Base-by-base conservation (phyloP, 2,888 invertebrate species). In the Liopterus haemorrhoidalis region DNA sequence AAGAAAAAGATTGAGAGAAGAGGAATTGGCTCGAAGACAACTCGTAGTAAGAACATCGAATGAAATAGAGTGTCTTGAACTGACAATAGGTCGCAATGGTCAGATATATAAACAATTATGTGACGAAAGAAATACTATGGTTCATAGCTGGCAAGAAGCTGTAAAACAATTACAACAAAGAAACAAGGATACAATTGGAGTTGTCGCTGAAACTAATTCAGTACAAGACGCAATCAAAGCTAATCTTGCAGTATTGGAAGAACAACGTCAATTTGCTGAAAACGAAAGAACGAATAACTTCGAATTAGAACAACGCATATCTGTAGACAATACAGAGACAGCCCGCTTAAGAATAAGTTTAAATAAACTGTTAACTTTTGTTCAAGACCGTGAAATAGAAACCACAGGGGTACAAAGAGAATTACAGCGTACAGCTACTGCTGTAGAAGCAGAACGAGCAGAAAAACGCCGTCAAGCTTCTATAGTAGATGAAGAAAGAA, bases 111-210 rank as follows among this genome's bases (percentile, higher is more conserved):
- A 39, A 42, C 60, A 79, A 53, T 78, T 81, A 5, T 75, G 82
- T 61, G 70, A 73, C 32, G 82, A 85, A 59, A 71, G 85, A 9
- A 76, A 76, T 21, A 72, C 78, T 49, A 74, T 85, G 69, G 79
- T 85, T 59, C 65, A 68, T 2, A 85, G 82, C 56, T 87, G 86
- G 86, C 78, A 82, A 33, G 72, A 74, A 28, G 78, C 85, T 2
- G 80, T 84, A 1, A 74, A 76, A 47, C 79, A 83, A 57, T 68
- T 86, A 55, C 73, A 80, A 15, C 81, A 83, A 56, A 72, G 84
- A 1, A 84, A 87, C 56, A 69, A 68, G 4, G 80, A 81, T 31
- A 84, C 85, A 43, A 69, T 76, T 31, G 57, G 61, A 11, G 54
- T 60, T 61, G 71, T 57, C 62, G 71, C 50, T 72, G 79, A 70